Percentiles rank a stretch among this genome's conserved stretches.
phyloP scores from a whole-genome alignment of 2,797 vertebrate species.

The Ctenochaetus hawaiiensis region DNA sequence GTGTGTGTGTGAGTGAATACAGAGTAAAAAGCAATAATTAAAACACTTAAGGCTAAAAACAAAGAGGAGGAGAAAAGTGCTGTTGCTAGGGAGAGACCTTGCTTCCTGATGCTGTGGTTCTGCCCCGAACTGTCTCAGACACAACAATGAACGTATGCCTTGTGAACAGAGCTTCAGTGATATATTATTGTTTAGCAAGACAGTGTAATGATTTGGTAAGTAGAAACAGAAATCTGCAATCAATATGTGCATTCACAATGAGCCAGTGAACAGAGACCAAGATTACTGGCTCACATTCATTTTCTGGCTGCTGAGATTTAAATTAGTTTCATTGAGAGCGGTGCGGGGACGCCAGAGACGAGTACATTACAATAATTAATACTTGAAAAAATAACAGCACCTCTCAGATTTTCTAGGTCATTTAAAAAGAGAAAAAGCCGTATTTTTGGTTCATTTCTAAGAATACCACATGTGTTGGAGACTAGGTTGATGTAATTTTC shows the following conservation, averaged over 20 bases:
- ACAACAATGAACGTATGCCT: slow-evolving; percentile 12
- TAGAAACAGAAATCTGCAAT: slow-evolving; percentile 34
- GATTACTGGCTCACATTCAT: slow-evolving; percentile 39
- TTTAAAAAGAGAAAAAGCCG: not conserved
- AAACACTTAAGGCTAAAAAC: not conserved
- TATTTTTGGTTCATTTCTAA: not conserved
- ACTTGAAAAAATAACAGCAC: slow-evolving; percentile 36
- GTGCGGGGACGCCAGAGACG: slow-evolving; percentile 5
- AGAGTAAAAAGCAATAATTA: not conserved
- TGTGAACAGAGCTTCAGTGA: slow-evolving; percentile 12
- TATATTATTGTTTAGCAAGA: not conserved
- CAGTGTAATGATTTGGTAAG: not conserved
- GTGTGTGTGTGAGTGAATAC: not conserved
- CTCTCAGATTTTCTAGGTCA: slow-evolving; percentile 43
- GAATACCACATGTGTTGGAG: not conserved
- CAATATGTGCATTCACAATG: slow-evolving; percentile 41
- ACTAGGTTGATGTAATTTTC: not conserved
- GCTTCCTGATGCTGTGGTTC: slow-evolving; percentile 7
- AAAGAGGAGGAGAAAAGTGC: not conserved
- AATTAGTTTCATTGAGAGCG: slow-evolving; percentile 52
- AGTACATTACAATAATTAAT: slow-evolving; percentile 55
- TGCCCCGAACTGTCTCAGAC: not conserved
- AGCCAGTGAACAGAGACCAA: slow-evolving; percentile 26
- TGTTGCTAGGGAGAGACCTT: not conserved
- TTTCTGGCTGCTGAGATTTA: slow-evolving; percentile 47